Evolutionary conservation across 2,888 invertebrate genomes (phyloP).

Genomic region (Metopia argyrocephala): DNA sequence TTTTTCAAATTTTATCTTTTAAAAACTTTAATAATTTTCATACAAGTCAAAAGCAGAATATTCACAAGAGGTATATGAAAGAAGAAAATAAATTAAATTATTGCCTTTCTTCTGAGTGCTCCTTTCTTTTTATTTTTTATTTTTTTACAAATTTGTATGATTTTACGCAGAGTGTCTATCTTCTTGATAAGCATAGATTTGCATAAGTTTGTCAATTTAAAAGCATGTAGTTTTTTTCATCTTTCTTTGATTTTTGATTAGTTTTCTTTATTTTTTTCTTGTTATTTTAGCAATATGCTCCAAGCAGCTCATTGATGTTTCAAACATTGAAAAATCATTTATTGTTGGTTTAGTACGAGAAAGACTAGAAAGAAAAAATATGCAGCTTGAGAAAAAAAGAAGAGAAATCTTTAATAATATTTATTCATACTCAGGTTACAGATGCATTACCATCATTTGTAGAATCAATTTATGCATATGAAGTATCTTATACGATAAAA

Average conservation of each 20-base stretch:
- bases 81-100: too few species aligned
- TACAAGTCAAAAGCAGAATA: too few species aligned
- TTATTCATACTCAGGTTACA: neutral
- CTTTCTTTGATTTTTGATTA: neutral
- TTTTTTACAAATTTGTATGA: neutral
- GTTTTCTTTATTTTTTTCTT: neutral
- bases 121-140: neutral
- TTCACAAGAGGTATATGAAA: too few species aligned
- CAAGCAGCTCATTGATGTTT: neutral
- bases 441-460: too few species aligned
- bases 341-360: neutral
- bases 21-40: neutral
- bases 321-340: neutral
- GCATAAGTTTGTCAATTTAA: slow-evolving; percentile 12
- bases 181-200: slow-evolving; percentile 19
- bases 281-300: neutral
- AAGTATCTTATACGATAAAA: too few species aligned
- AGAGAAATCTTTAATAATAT: neutral
- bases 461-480: too few species aligned
- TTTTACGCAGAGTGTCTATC: neutral
- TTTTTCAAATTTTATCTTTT: neutral
- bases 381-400: too few species aligned
- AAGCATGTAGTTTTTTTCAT: neutral
- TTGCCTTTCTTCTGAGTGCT: too few species aligned
- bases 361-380: neutral